These are phyloP conservation scores for Hystrix cristata DNA, from an alignment of 2,113 vertebrate genomes.

Conservation along the genomic window DNA sequence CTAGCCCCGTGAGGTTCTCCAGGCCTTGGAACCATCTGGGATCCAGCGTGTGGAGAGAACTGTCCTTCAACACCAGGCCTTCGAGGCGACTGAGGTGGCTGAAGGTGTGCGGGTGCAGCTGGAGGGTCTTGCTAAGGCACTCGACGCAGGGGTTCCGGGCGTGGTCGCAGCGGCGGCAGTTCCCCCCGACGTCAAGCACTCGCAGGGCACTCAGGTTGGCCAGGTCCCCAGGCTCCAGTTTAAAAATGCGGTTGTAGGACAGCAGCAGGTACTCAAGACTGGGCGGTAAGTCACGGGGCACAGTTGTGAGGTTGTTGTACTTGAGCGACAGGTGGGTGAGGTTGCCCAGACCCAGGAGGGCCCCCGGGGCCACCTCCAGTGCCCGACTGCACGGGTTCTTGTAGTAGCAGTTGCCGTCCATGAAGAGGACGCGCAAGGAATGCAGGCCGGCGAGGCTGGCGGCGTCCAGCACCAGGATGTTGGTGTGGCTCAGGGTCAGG, in stretches of 20 bases:
- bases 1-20: slow-evolving; percentile 59
- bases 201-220: slow-evolving; percentile 63
- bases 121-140: slow-evolving; percentile 36
- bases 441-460: not conserved
- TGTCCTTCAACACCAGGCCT: slow-evolving; percentile 81
- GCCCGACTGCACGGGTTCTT: slow-evolving; percentile 72
- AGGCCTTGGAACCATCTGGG: slow-evolving; percentile 61
- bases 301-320: slow-evolving; percentile 89
- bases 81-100: slow-evolving; percentile 60
- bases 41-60: slow-evolving; percentile 67
- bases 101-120: slow-evolving; percentile 69
- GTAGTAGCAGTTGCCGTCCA: slow-evolving; percentile 84
- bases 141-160: slow-evolving; percentile 77
- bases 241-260: slow-evolving; percentile 90
- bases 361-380: slow-evolving; percentile 74
- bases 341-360: slow-evolving; percentile 86
- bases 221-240: slow-evolving; percentile 57
- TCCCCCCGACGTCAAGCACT: slow-evolving; percentile 71
- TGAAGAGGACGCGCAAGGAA: slow-evolving; percentile 53
- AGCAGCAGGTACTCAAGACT: slow-evolving; percentile 88
- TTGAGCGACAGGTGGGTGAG: slow-evolving; percentile 90
- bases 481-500: slow-evolving; percentile 78
- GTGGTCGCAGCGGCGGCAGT: slow-evolving; percentile 83
- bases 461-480: slow-evolving; percentile 67
- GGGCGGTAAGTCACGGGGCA: slow-evolving; percentile 88